Evolutionary conservation across 2,797 vertebrate genomes (phyloP), one percentile per base, ranked within the genome.

Genomic region (Chiroxiphia lanceolata): DNA sequence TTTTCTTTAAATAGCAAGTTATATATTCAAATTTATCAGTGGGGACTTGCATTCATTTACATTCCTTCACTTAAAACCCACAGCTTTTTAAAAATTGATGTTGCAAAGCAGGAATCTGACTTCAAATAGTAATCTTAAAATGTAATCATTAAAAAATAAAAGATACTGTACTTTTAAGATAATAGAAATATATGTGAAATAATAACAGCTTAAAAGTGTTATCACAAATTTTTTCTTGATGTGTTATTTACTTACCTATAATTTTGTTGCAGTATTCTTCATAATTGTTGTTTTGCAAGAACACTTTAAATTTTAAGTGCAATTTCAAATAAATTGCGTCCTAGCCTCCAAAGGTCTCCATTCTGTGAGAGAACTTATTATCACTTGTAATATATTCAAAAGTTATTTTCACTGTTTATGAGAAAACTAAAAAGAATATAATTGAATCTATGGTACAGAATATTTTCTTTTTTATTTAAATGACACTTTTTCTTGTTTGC

Each of bases 11-110:
- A 97, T 98, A 98, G 96, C 95, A 97, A 98, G 97, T 98, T 98
- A 98, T 96, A 97, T 98, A 98, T 98, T 98, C 98, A 98, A 94
- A 98, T 98, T 93, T 96, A 97, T 97, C 98, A 98, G 83, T 97
- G 91, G 98, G 98, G 96, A 98, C 97, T 96, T 96, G 87, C 96
- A 98, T 98, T 98, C 97, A 98, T 98, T 98, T 98, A 98, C 97
- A 98, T 98, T 98, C 96, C 96, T 98, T 98, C 97, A 96, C 97
- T 98, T 98, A 98, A 97, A 96, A 98, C 98, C 97, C 98, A 98
- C 82, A 98, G 98, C 98, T 98, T 98, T 98, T 98, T 98, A 98
- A 98, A 98, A 98, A 98, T 98, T 98, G 97, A 98, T 98, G 98
- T 96, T 97, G 97, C 97, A 98, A 98, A 98, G 98, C 98, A 97